Evolutionary conservation across 2,888 invertebrate species (phyloP).

Genomic region (Tachystola acroxantha): DNA sequence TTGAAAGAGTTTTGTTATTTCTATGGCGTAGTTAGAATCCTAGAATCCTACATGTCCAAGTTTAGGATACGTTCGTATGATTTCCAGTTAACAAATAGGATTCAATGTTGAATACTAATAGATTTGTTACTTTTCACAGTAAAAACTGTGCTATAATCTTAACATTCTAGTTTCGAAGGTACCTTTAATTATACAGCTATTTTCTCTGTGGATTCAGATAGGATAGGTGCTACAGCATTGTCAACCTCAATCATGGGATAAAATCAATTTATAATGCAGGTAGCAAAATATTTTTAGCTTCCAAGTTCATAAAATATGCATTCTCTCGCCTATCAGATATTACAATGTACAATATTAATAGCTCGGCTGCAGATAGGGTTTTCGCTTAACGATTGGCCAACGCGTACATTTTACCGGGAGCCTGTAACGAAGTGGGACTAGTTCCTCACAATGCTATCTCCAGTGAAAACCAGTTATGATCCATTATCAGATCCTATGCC

Average conservation of each 20-base stretch:
- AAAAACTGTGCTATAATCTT: too few relatives aligned
- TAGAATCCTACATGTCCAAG: too few relatives aligned
- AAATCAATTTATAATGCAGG: background rate
- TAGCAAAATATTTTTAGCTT: conserved; percentile 1
- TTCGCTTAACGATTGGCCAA: conserved; percentile 52
- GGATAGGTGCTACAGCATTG: too few relatives aligned
- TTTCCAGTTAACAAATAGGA: too few relatives aligned
- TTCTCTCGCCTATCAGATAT: conserved; percentile 52
- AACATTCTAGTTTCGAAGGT: too few relatives aligned
- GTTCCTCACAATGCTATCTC: conserved; percentile 74
- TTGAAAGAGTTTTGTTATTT: too few relatives aligned
- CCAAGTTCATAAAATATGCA: conserved; percentile 11
- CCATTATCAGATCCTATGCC: conserved; percentile 72
- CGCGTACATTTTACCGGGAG: conserved; percentile 58
- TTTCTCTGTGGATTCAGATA: too few relatives aligned
- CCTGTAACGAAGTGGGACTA: conserved; percentile 68
- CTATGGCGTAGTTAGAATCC: too few relatives aligned
- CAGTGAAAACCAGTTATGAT: conserved; percentile 70
- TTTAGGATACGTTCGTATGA: too few relatives aligned
- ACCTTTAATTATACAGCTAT: too few relatives aligned
- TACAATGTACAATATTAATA: conserved; percentile 65
- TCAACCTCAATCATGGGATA: background rate
- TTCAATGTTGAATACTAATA: too few relatives aligned
- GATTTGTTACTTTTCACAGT: background rate
- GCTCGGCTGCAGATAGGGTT: conserved; percentile 52